phyloP scores from a whole-genome alignment of 2,888 invertebrate species.

The Cryptosula pallasiana region DNA sequence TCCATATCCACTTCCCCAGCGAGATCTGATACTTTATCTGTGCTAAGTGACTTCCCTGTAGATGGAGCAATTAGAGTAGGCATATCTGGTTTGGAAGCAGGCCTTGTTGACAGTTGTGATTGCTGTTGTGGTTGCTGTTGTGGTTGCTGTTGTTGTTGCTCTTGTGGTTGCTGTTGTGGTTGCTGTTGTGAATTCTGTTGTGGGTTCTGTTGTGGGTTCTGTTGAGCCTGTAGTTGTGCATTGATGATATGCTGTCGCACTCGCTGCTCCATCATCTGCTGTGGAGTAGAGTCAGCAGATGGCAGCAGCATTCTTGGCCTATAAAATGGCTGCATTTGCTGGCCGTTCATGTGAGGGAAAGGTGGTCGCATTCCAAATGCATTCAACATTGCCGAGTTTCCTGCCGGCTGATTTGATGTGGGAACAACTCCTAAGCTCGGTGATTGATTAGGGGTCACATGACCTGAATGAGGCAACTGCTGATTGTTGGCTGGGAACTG shows the following conservation, averaged over 20 bases:
- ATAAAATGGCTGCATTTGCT: background rate
- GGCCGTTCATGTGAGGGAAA: background rate
- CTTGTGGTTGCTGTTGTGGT: background rate
- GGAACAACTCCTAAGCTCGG: background rate
- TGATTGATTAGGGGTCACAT: background rate
- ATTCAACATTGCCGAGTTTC: background rate
- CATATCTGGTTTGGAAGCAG: background rate
- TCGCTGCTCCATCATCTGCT: background rate
- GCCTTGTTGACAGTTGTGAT: background rate
- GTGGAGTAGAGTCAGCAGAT: background rate
- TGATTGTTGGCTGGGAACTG: background rate
- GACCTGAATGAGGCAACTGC: background rate
- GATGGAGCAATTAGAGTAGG: no score
- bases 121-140: background rate
- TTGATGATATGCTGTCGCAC: background rate
- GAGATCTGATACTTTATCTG: slow-evolving; percentile 61
- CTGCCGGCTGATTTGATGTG: background rate
- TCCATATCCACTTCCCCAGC: slow-evolving; percentile 59
- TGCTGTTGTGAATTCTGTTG: background rate
- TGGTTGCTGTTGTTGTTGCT: background rate
- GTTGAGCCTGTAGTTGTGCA: background rate
- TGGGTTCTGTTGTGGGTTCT: background rate
- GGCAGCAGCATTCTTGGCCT: background rate
- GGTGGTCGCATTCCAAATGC: no score
- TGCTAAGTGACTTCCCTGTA: no score